Evolutionary conservation across 2,113 vertebrate species (phyloP).

Genomic region (Microtus montanus): DNA sequence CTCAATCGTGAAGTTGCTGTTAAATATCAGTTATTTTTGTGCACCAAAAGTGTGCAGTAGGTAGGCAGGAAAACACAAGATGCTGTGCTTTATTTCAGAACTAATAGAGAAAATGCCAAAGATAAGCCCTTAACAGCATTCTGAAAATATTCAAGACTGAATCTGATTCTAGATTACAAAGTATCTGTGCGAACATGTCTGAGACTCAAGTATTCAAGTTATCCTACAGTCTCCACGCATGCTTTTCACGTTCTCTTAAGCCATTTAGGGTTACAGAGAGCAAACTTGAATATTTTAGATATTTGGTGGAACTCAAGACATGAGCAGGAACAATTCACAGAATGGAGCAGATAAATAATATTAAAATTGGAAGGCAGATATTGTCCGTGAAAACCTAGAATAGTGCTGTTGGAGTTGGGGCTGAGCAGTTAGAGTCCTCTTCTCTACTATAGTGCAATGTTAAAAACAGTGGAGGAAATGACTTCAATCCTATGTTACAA

Average conservation of each 20-base stretch:
- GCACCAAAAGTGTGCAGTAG: constrained; percentile 45
- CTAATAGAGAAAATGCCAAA: constrained; percentile 74
- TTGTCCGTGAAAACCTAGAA: constrained; percentile 28
- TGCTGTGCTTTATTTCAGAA: constrained; percentile 50
- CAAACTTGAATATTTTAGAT: constrained; percentile 32
- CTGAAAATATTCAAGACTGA: constrained; percentile 51
- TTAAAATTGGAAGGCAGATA: constrained; percentile 44
- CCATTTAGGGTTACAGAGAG: constrained; percentile 9
- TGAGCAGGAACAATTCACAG: not conserved
- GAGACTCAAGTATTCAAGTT: constrained; percentile 41
- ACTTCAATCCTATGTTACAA: not conserved
- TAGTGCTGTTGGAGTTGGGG: constrained; percentile 44
- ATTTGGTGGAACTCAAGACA: constrained; percentile 27
- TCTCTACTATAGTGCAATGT: constrained; percentile 42
- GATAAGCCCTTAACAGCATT: constrained; percentile 64
- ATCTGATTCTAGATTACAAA: constrained; percentile 40
- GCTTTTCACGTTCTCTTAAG: constrained; percentile 43
- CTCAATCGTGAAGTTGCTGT: constrained; percentile 36
- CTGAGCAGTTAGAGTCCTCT: not conserved
- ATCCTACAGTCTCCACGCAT: not conserved
- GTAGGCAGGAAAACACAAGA: not conserved
- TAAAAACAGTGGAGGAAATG: not conserved
- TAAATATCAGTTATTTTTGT: constrained; percentile 41
- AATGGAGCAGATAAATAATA: constrained; percentile 3
- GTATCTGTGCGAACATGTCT: constrained; percentile 24